These are phyloP conservation scores for Cyclargus thomasi DNA, from an alignment of 1,140 invertebrate genomes.

Conservation along the genomic window DNA sequence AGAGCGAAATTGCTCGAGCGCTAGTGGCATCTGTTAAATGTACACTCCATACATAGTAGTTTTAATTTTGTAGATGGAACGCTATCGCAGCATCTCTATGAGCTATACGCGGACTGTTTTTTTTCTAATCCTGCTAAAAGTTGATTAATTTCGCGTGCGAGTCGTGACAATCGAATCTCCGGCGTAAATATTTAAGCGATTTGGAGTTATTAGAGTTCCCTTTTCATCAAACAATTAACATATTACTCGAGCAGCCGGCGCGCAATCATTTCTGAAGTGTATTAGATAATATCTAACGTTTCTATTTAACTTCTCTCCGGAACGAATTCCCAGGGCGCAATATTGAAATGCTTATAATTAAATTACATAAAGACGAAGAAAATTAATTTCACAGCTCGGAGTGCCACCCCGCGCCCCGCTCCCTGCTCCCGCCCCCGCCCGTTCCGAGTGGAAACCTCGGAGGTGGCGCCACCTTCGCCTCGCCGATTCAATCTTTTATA, in stretches of 20 bases:
- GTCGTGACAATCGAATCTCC: background rate
- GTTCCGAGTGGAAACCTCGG: slow-evolving; percentile 54
- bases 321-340: slow-evolving; percentile 69
- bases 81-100: slow-evolving; percentile 23
- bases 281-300: slow-evolving; percentile 74
- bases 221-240: slow-evolving; percentile 35
- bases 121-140: background rate
- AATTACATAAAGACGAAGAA: slow-evolving; percentile 76
- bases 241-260: slow-evolving; percentile 57
- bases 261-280: slow-evolving; percentile 67
- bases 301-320: slow-evolving; percentile 70
- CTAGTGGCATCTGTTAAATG: slow-evolving; percentile 69
- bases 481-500: slow-evolving; percentile 70
- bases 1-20: slow-evolving; percentile 65
- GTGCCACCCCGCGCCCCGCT: slow-evolving; percentile 35
- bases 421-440: slow-evolving; percentile 24
- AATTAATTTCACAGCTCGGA: slow-evolving; percentile 73
- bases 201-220: slow-evolving; percentile 10
- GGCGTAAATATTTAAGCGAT: slow-evolving; percentile 14
- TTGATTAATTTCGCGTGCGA: background rate
- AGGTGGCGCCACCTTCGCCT: slow-evolving; percentile 57
- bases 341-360: slow-evolving; percentile 76
- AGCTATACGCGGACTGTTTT: slow-evolving; percentile 11
- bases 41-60: slow-evolving; percentile 60
- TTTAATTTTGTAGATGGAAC: slow-evolving; percentile 71